Conservation (phyloP, 2,888 invertebrate genomes). For the Mesoligia furuncula region DNA sequence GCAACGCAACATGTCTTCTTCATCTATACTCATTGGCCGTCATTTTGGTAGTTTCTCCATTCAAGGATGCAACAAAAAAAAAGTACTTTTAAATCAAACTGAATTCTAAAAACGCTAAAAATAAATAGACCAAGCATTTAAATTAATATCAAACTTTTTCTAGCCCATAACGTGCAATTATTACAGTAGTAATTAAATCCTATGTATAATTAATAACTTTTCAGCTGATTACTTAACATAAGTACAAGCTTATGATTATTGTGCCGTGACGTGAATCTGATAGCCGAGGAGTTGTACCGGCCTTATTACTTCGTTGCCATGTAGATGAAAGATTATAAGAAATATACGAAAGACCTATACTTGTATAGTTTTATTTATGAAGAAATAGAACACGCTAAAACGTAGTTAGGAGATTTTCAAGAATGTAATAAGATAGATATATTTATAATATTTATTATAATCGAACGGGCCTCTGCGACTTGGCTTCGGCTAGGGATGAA, state of each 20-base stretch:
- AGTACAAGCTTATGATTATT: conserved; percentile 17
- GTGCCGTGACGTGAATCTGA: conserved; percentile 24
- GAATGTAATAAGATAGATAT: not conserved
- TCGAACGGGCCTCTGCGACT: too few species aligned
- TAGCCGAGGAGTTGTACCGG: conserved; percentile 1
- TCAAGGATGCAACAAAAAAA: not conserved
- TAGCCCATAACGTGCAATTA: not conserved
- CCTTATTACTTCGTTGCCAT: conserved; percentile 21
- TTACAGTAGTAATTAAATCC: conserved; percentile 16
- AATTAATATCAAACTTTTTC: not conserved
- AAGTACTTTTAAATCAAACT: too few species aligned
- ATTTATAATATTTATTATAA: too few species aligned
- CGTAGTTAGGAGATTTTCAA: not conserved
- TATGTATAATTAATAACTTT: conserved; percentile 2
- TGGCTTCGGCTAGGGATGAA: too few species aligned
- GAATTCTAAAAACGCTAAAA: too few species aligned
- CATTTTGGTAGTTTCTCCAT: not conserved
- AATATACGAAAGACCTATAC: conserved; percentile 4
- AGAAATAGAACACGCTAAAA: not conserved
- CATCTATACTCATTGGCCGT: not conserved
- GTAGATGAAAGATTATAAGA: conserved; percentile 28
- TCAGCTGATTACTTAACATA: conserved; percentile 4
- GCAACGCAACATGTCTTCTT: too few species aligned
- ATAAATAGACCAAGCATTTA: not conserved
- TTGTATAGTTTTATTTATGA: conserved; percentile 13